Evolutionary conservation across 2,888 invertebrate species (phyloP).

Genomic region (Tinea pellionella): DNA sequence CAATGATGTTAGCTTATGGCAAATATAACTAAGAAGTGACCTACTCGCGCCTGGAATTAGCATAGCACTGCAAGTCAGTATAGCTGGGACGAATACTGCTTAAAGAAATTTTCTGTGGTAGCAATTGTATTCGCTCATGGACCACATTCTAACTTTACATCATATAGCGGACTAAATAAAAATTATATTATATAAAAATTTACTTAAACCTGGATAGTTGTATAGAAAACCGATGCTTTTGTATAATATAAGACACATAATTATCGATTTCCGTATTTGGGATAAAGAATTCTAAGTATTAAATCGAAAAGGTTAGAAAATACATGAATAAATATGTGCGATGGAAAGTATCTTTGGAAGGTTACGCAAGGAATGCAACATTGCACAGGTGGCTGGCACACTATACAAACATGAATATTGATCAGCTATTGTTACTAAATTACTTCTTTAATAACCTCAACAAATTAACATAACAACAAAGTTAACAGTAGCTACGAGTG

Average conservation of each 20-base stretch:
- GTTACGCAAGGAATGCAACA: constrained; percentile 6
- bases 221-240: too few species aligned
- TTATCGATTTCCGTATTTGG: neutral
- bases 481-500: neutral
- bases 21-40: too few species aligned
- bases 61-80: too few species aligned
- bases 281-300: constrained; percentile 10
- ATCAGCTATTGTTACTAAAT: constrained; percentile 13
- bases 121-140: too few species aligned
- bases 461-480: constrained; percentile 5
- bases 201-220: too few species aligned
- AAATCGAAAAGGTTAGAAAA: constrained; percentile 18
- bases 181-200: too few species aligned
- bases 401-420: constrained; percentile 7
- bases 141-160: too few species aligned
- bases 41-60: too few species aligned
- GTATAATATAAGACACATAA: too few species aligned
- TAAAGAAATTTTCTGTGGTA: too few species aligned
- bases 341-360: neutral
- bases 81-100: neutral
- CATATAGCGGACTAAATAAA: too few species aligned
- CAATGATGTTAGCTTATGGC: too few species aligned
- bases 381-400: constrained; percentile 3
- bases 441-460: neutral
- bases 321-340: neutral